Evolutionary conservation across 2,797 vertebrate genomes (phyloP), one percentile per base, ranked within the genome.

Genomic region (Dendrocincla tyrannina): DNA sequence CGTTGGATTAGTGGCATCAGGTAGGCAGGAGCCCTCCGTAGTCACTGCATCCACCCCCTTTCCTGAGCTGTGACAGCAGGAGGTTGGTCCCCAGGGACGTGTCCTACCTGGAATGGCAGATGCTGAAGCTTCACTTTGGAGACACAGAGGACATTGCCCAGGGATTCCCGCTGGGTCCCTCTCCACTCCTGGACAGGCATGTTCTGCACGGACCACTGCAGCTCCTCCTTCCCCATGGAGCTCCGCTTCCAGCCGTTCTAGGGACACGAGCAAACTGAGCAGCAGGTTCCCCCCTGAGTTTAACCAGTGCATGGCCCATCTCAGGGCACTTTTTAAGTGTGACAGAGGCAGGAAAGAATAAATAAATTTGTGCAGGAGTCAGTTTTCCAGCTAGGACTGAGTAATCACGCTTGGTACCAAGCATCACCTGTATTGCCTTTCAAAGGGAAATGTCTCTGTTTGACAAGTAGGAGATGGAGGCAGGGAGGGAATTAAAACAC

Each of bases 91-190:
- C 63, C 13, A 1, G 74, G 33, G 60, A 24, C 5, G 4, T n/a
- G 28, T 88, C 95, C 19, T 96, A 99, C 99, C 99, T 99, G 98
- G 83, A 98, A 99, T 17, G 99, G 99, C 88, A 99, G 97, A 83
- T 99, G 99, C 96, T 99, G 99, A 50, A 99, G 97, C 87, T 97
- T 98, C 85, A 99, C 99, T 98, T 98, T 99, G 3, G 99, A 99
- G 79, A 99, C 98, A 4, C 98, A 99, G 85, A 97, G 92, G 96
- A 99, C 98, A 7, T 97, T 68, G 1, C 99, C 98, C 74, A 99
- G 96, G 52, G 98, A 98, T 79, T 99, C 98, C 18, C 98, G 93
- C 94, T 99, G 98, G 5, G 98, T 99, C 4, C 98, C 98, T 52
- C 98, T 98, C 98, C 98, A 99, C 30, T 99, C 98, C 23, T 97